phyloP scores from a whole-genome alignment of 2,888 invertebrate species.

The Nemotelus pantherinus region DNA sequence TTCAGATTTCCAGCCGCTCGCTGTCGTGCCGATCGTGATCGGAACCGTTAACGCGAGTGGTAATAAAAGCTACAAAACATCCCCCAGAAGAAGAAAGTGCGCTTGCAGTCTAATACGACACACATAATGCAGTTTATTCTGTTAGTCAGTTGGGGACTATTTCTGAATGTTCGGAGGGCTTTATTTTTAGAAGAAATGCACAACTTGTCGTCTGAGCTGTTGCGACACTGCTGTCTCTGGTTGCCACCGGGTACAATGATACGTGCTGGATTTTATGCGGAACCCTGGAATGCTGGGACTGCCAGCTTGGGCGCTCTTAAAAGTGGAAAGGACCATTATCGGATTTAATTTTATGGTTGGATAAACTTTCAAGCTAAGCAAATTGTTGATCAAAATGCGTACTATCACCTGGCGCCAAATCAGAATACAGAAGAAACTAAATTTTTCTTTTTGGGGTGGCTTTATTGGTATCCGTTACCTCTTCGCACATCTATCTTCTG shows the following conservation, averaged over 20 bases:
- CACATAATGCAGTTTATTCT: background rate
- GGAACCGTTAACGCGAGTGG: background rate
- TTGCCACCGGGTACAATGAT: conserved; percentile 4
- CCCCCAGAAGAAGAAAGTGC: conserved; percentile 24
- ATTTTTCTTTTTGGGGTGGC: too few relatives aligned
- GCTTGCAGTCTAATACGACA: background rate
- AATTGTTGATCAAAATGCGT: too few relatives aligned
- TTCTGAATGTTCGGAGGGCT: conserved; percentile 9
- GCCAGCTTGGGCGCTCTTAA: background rate
- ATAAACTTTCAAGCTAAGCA: too few relatives aligned
- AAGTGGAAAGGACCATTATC: too few relatives aligned
- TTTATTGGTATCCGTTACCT: too few relatives aligned
- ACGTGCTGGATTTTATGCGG: background rate
- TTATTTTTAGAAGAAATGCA: conserved; percentile 33
- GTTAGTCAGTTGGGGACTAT: conserved; percentile 1
- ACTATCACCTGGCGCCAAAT: too few relatives aligned
- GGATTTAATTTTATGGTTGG: too few relatives aligned
- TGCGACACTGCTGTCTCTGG: background rate
- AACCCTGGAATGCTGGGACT: background rate
- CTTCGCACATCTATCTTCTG: too few relatives aligned
- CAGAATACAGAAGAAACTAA: too few relatives aligned
- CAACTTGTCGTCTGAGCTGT: conserved; percentile 14
- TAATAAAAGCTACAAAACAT: conserved; percentile 21
- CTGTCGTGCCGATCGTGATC: background rate
- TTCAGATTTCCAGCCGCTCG: conserved; percentile 12